Evolutionary conservation across 1,140 invertebrate species (phyloP), one percentile per base, ranked within the genome.

Genomic region (Coenobita brevimanus): DNA sequence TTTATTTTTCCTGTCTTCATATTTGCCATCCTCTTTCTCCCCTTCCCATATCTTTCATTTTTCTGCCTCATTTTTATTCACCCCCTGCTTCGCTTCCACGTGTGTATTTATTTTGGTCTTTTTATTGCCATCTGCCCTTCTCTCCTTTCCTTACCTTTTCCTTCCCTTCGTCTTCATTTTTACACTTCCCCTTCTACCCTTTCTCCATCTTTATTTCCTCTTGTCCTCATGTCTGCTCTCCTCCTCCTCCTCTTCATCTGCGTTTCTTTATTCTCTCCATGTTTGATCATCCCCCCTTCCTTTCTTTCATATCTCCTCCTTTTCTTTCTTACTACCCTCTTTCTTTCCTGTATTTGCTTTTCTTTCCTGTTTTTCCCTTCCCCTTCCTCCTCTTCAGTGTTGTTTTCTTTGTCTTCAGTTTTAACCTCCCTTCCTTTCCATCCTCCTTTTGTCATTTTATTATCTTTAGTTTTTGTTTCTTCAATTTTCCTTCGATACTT

Each of bases 271-370:
- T 57, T 57, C 54, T n/a, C n/a, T 57, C 54, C 54, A 13, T 57
- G 13, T n/a, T 57, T n/a, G 13, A 57, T 13, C 54, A n/a, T 57
- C 54, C n/a, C n/a, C 54, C 13, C 54, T 57, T 57, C 13, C n/a
- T n/a, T n/a, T n/a, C n/a, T n/a, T n/a, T n/a, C n/a, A n/a, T n/a
- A n/a, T n/a, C n/a, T n/a, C n/a, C n/a, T n/a, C n/a, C n/a, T 57
- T 57, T 57, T 57, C 54, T n/a, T n/a, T 57, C 54, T n/a, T 57
- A 57, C 54, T 57, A 57, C n/a, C 54, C n/a, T 57, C 54, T 57
- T 57, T n/a, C n/a, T 57, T 57, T n/a, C n/a, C 54, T 13, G 54
- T 57, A 10, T n/a, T 13, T 57, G 10, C n/a, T 57, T 57, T n/a
- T n/a, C n/a, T n/a, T 57, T 57, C 54, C 13, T n/a, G 13, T n/a